Evolutionary conservation across 2,888 invertebrate species (phyloP).

Genomic region (Eupeodes luniger): DNA sequence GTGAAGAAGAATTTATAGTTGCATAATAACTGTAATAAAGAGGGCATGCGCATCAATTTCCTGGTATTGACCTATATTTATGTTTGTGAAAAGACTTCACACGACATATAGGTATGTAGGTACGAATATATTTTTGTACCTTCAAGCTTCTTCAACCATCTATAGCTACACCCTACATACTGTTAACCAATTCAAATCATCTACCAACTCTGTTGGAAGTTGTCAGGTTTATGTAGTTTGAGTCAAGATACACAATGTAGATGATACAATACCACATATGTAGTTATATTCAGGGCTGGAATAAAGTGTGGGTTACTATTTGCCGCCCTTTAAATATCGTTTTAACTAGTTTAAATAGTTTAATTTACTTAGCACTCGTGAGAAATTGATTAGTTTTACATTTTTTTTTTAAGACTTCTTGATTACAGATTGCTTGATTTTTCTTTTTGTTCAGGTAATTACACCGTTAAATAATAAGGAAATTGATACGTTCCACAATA

Average conservation of each 20-base stretch:
- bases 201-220: conserved; percentile 28
- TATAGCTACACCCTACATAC: conserved; percentile 7
- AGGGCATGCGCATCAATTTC: conserved; percentile 75
- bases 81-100: conserved; percentile 61
- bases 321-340: too few species aligned
- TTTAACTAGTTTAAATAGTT: too few species aligned
- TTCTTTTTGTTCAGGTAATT: too few species aligned
- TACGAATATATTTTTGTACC: neutral
- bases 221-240: conserved; percentile 25
- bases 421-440: too few species aligned
- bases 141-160: neutral
- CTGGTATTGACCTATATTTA: conserved; percentile 75
- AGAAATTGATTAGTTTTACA: too few species aligned
- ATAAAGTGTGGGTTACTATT: neutral
- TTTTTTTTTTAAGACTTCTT: too few species aligned
- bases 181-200: neutral
- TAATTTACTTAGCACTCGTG: too few species aligned
- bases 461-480: too few species aligned
- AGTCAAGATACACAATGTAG: conserved; percentile 25
- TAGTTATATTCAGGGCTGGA: conserved; percentile 12
- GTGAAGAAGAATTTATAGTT: conserved; percentile 63
- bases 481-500: too few species aligned
- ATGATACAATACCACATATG: neutral
- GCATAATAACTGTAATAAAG: conserved; percentile 73
- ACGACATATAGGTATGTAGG: neutral